phyloP scores from a whole-genome alignment of 2,797 vertebrate genomes.

The Alosa sapidissima region DNA sequence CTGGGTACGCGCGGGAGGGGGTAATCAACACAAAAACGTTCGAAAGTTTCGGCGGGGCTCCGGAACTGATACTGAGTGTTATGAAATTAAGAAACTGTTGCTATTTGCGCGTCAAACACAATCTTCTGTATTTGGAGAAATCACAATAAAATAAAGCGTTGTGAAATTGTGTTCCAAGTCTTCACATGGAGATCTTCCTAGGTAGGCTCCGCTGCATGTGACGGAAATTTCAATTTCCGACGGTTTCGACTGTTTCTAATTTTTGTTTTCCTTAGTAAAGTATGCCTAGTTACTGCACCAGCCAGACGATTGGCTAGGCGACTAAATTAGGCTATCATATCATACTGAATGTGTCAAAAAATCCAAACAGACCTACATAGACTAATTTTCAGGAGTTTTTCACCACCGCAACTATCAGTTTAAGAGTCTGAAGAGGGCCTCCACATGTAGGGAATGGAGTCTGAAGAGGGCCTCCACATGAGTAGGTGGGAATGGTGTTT shows the following conservation, averaged over 20 bases:
- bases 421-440: not conserved
- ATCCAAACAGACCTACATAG: not conserved
- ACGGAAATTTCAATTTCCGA: not conserved
- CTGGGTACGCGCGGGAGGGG: conserved; percentile 3
- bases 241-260: not conserved
- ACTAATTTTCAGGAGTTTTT: not conserved
- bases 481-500: not conserved
- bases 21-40: conserved; percentile 1
- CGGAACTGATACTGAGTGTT: not conserved
- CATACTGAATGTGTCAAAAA: not conserved
- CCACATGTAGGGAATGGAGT: not conserved
- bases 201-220: not conserved
- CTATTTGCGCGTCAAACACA: not conserved
- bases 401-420: not conserved
- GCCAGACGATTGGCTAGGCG: not conserved
- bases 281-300: not conserved
- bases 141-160: too few relatives aligned
- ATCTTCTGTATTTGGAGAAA: not conserved
- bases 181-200: not conserved
- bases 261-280: not conserved
- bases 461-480: not conserved
- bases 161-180: not conserved
- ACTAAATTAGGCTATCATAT: not conserved
- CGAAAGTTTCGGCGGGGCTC: not conserved
- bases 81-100: not conserved